Conservation (phyloP, 2,888 invertebrate species). For the Agrochola circellaris region DNA sequence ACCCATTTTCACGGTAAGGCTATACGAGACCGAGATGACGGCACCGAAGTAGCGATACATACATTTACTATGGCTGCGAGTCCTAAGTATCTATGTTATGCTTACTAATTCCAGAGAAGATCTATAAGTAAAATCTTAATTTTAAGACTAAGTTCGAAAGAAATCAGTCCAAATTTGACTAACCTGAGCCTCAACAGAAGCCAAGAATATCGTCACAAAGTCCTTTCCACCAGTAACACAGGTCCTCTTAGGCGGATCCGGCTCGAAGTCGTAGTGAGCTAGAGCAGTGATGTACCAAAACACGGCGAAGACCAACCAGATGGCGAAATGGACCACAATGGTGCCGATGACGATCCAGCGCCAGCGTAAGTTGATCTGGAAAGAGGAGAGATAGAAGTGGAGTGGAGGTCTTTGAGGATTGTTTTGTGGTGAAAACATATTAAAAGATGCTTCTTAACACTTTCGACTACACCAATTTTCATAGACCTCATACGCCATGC, state of each 20-base stretch:
- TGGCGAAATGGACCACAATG: constrained; percentile 85
- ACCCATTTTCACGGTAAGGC: background rate
- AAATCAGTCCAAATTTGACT: background rate
- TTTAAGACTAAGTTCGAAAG: background rate
- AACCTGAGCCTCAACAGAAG: constrained; percentile 88
- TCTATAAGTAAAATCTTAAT: background rate
- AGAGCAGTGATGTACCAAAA: constrained; percentile 88
- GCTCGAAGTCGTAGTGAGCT: constrained; percentile 88
- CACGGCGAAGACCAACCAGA: constrained; percentile 87
- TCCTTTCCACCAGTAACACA: constrained; percentile 87
- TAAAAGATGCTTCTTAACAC: background rate
- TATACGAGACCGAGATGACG: no score
- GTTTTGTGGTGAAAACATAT: background rate
- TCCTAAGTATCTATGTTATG: background rate
- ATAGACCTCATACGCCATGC: no score
- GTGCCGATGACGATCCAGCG: constrained; percentile 88
- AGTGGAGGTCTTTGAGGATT: background rate
- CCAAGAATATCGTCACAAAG: constrained; percentile 87
- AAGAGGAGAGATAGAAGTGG: background rate
- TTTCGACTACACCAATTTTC: no score
- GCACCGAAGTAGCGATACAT: no score
- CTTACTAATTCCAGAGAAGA: background rate
- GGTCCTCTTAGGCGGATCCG: constrained; percentile 82
- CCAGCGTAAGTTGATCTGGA: constrained; percentile 87
- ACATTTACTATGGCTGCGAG: no score